A percentile compares a stretch with the other conserved stretches of the same genome.
phyloP scores from a whole-genome alignment of 1,140 invertebrate genomes.

The Chymomyza costata region DNA sequence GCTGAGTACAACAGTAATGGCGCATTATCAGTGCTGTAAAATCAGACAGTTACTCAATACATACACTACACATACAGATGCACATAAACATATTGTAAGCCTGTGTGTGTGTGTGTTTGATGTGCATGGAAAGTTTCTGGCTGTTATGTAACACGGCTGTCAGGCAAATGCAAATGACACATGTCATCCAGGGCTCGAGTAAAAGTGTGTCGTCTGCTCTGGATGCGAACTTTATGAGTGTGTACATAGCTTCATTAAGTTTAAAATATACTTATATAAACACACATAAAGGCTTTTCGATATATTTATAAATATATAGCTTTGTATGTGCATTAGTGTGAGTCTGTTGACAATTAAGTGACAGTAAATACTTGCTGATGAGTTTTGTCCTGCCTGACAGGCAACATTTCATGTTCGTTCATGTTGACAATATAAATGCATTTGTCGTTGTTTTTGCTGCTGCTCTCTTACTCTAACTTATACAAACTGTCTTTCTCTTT shows the following conservation, averaged over 20 bases:
- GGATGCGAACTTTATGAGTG: slow-evolving; percentile 5
- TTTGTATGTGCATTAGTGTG: slow-evolving; percentile 11
- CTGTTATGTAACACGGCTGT: no score
- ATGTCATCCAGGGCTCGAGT: slow-evolving; percentile 40
- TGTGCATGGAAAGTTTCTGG: slow-evolving; percentile 1
- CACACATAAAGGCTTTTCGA: no score
- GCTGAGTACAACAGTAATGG: slow-evolving; percentile 14
- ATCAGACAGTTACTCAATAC: slow-evolving; percentile 57
- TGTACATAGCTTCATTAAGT: slow-evolving; percentile 50
- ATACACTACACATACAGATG: slow-evolving; percentile 26
- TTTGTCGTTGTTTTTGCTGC: neutral
- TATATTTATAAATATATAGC: no score
- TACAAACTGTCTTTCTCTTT: slow-evolving; percentile 1
- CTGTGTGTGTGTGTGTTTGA: neutral
- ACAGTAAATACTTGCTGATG: slow-evolving; percentile 59
- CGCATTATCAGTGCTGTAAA: slow-evolving; percentile 44
- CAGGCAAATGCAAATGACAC: slow-evolving; percentile 61
- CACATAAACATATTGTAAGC: neutral
- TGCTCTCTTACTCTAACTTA: neutral
- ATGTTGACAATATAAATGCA: slow-evolving; percentile 15
- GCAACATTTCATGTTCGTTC: no score
- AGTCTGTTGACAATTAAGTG: slow-evolving; percentile 56
- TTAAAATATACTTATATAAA: slow-evolving; percentile 20
- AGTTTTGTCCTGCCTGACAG: slow-evolving; percentile 26
- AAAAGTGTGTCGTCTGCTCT: slow-evolving; percentile 19